A percentile compares a stretch with the other conserved stretches of the same genome.
Evolutionary conservation across 2,113 vertebrate species (phyloP).

Genomic region (Indicator maculatus): DNA sequence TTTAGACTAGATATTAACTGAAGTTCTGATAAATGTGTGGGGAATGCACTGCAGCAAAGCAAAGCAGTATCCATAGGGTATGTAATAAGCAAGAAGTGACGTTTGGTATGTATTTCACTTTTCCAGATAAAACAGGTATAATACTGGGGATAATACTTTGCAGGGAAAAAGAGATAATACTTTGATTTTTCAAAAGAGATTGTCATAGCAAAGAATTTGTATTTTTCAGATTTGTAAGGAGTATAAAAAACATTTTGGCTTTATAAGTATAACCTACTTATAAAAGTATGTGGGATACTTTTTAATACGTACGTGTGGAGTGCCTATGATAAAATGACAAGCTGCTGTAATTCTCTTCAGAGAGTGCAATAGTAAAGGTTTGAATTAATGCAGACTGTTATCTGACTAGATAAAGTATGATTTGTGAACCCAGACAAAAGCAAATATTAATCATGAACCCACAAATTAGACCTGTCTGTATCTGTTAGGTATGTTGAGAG

Average conservation of each 20-base stretch:
- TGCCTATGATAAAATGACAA: background rate
- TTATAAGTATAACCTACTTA: no score
- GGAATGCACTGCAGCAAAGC: background rate
- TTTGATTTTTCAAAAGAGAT: background rate
- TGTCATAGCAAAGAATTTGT: background rate
- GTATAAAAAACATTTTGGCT: background rate
- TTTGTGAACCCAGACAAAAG: background rate
- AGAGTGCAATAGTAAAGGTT: background rate
- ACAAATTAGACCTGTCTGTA: background rate
- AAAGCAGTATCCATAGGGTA: background rate
- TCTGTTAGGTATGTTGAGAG: background rate
- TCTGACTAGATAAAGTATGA: background rate
- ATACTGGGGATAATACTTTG: background rate
- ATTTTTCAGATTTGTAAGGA: background rate
- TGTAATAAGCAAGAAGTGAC: background rate
- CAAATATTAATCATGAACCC: background rate
- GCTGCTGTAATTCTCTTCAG: background rate
- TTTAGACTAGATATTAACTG: background rate
- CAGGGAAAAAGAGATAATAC: background rate
- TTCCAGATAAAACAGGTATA: background rate
- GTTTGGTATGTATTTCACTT: background rate
- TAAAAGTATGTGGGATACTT: background rate
- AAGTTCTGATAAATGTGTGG: background rate
- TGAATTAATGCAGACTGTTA: background rate
- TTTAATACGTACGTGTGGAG: fast-evolving